phyloP scores from a whole-genome alignment of 2,113 vertebrate species.

The Cromileptes altivelis region DNA sequence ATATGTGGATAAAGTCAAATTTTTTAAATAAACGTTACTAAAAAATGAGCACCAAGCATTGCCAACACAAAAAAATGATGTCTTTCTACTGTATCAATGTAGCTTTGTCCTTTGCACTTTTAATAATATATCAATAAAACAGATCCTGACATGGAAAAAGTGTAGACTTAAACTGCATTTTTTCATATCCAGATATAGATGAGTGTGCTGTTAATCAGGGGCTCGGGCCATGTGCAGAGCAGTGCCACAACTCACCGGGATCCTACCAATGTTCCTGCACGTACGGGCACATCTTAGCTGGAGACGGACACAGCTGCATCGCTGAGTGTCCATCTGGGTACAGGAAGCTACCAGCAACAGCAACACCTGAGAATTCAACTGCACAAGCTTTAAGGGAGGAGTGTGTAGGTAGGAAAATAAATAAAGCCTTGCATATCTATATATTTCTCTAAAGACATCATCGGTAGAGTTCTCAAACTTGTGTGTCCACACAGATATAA shows the following conservation, averaged over 20 bases:
- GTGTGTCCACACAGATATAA: conserved; percentile 67
- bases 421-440: not conserved
- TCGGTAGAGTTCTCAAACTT: not conserved
- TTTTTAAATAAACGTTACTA: not conserved
- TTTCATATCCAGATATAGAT: conserved; percentile 58
- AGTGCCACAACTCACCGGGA: conserved; percentile 69
- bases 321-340: conserved; percentile 72
- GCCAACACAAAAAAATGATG: not conserved
- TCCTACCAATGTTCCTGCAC: conserved; percentile 73
- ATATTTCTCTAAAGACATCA: not conserved
- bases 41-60: not conserved
- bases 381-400: not conserved
- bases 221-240: conserved; percentile 52
- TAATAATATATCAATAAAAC: not conserved
- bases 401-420: conserved; percentile 59
- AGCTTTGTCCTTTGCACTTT: not conserved
- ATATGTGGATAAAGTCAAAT: no score
- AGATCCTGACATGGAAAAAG: not conserved
- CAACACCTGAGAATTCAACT: conserved; percentile 13
- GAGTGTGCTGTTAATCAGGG: conserved; percentile 66
- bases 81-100: not conserved
- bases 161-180: not conserved
- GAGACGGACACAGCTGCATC: conserved; percentile 68
- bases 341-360: conserved; percentile 26
- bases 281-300: conserved; percentile 54